A percentile compares a stretch with the other conserved stretches of the same genome.
Evolutionary conservation across 2,113 vertebrate genomes (phyloP).

Genomic region (Nestor notabilis): DNA sequence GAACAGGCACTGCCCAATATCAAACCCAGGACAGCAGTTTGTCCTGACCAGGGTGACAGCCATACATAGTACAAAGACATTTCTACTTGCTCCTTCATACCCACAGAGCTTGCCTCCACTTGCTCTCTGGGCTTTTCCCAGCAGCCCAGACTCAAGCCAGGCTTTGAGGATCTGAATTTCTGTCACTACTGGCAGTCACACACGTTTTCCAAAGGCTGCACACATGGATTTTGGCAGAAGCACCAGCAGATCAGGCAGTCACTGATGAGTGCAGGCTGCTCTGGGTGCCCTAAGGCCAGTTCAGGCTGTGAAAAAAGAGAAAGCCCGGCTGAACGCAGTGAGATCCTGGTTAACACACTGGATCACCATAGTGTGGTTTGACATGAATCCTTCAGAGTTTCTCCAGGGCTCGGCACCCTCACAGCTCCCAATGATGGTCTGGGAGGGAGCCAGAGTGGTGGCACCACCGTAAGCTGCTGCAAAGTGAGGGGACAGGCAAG

Average conservation of each 20-base stretch:
- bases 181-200: not conserved
- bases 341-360: not conserved
- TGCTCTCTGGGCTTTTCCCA: not conserved
- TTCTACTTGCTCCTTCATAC: not conserved
- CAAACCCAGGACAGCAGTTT: accelerated
- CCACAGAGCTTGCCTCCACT: not conserved
- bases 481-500: not conserved
- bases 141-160: not conserved
- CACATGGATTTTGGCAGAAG: not conserved
- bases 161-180: not conserved
- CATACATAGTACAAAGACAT: too few species aligned
- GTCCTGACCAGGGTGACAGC: not conserved
- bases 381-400: not conserved
- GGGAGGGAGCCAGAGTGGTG: not conserved
- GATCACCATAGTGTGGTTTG: not conserved
- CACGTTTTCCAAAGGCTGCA: not conserved
- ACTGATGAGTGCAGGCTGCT: not conserved
- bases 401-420: not conserved
- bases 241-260: not conserved
- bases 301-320: not conserved
- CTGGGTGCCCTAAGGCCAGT: not conserved
- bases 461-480: not conserved
- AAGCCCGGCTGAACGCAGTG: not conserved
- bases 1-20: not conserved
- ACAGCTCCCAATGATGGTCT: not conserved